Evolutionary conservation across 2,797 vertebrate genomes (phyloP), one percentile per base, ranked within the genome.

Genomic region (Atherinosoma microstoma): DNA sequence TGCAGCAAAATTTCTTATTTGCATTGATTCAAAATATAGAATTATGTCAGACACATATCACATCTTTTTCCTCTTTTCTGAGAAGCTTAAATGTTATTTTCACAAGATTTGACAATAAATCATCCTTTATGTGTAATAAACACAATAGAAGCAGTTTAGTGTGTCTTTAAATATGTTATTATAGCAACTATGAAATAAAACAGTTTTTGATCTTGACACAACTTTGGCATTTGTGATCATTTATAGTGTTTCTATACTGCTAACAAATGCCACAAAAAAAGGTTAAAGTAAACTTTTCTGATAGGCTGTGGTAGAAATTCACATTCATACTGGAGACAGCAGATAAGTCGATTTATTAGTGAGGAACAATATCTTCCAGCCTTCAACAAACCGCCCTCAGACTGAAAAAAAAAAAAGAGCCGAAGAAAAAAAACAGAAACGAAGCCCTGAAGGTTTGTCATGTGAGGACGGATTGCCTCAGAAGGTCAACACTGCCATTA

Each of bases 401-500:
- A 72, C 47, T 27, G 38, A 65, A 65, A 29, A 24, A 45, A 24
- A 45, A 24, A 49, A 58, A 65, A 63, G 63, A 27, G 24, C 24
- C 24, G 53, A 27, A 40, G 20, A 56, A 58, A 62, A 58, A 64
- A 51, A 47, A 70, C 61, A 72, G 54, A 83, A 83, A 79, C 74
- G 84, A 89, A 80, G 79, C 79, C 81, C 78, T 83, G 89, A 92
- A 92, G 88, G 90, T 91, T 91, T 86, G 84, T 84, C 88, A 81
- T 87, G 88, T 91, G 89, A 85, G 70, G 86, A 90, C 85, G 84
- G 77, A 89, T 92, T 79, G 78, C 83, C 60, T 76, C 72, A 88
- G 86, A 93, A 92, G 91, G 91, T 93, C 91, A 93, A 88, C 91
- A 80, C 83, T 87, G 85, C 81, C 86, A 87, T 92, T 91, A 90